Base-by-base conservation (phyloP, 1,140 invertebrate genomes). In the Platyscapa corneri region DNA sequence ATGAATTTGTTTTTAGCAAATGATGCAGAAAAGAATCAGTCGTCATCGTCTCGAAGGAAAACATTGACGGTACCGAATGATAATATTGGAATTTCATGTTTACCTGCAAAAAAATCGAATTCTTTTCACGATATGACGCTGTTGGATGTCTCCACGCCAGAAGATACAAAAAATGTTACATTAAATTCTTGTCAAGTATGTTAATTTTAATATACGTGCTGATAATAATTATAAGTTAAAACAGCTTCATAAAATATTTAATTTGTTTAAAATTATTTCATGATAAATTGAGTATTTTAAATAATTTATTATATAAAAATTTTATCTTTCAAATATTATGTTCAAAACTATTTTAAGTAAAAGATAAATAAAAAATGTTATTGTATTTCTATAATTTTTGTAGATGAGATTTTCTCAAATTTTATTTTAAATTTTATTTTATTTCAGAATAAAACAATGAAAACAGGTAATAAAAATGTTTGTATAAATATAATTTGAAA, bases 1-100 rank as follows among this genome's bases (percentile, higher is more conserved):
- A 74, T 78, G 32, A 56, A 39, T 83, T 64, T 78, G 0, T 53
- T 78, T 5, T 27, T 30, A 80, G 78, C 37, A 67, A 80, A 80
- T 65, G 30, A 82, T 60, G 3, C 10, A 39, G 70, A 82, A n/a
- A 49, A 46, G 10, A 65, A 34, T 70, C 78, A 67, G 3, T 84
- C 16, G 32, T 65, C 20, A 20, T 65, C 20, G 10, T 34, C 6
- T 46, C 80, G 85, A 81, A 87, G 77, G 53, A 83, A 80, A 76
- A 70, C 53, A 10, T 82, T 86, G 10, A 70, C 67, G 1, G 30
- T 70, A 64, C 88, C 87, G 6, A 65, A 39, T 32, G 88, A 88
- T 75, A 88, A 88, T 60, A 86, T 88, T 72, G 88, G 88, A 23
- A 86, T 88, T 34, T 80, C 86, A 32, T 87, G 88, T 53, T 79